These are phyloP conservation scores for Sarcophaga rosellei DNA, from an alignment of 2,888 invertebrate species.

Conservation along the genomic window DNA sequence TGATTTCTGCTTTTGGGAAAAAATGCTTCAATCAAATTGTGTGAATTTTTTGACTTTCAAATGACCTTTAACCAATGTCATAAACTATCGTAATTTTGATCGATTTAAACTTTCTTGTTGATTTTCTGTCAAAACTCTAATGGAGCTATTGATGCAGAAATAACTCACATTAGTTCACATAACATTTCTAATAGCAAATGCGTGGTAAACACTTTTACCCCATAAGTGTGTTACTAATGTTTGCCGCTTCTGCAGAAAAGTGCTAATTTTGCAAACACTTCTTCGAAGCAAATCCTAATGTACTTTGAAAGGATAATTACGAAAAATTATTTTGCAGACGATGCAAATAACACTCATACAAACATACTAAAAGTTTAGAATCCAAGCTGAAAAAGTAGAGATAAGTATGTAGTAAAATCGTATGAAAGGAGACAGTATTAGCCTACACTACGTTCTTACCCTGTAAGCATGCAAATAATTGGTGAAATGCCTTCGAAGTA, in stretches of 20 bases:
- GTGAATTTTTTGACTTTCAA: no score
- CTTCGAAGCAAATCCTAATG: constrained; percentile 35
- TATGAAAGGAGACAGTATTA: background rate
- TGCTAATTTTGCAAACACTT: constrained; percentile 44
- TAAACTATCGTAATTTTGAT: no score
- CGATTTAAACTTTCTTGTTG: no score
- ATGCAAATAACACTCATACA: constrained; percentile 36
- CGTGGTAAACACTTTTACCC: background rate
- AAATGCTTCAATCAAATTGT: no score
- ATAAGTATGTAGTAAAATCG: constrained; percentile 6
- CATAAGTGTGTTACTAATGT: background rate
- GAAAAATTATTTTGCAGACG: constrained; percentile 56
- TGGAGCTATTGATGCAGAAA: no score
- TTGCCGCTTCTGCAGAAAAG: constrained; percentile 25
- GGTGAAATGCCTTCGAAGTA: background rate
- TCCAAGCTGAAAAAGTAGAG: constrained; percentile 17
- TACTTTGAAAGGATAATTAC: constrained; percentile 58
- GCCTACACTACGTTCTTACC: background rate
- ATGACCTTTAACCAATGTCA: no score
- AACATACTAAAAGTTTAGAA: constrained; percentile 11
- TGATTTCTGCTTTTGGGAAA: no score
- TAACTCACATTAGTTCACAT: no score
- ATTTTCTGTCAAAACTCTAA: no score
- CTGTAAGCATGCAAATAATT: background rate
- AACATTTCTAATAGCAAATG: no score